Conservation (phyloP, 2,113 vertebrate species). For the Albula goreensis region DNA sequence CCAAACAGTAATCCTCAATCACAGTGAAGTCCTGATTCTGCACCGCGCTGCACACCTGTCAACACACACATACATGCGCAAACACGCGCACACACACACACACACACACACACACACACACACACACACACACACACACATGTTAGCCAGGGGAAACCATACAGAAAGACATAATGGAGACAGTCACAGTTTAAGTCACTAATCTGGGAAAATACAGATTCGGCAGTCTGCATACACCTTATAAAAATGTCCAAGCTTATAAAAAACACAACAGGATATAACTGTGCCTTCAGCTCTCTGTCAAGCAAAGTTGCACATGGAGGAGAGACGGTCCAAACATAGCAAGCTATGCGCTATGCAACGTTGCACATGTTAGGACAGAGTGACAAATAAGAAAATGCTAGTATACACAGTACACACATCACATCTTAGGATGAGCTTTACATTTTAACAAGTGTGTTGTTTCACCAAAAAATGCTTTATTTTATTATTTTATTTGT, state of each 20-base stretch:
- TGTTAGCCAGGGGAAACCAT: background rate
- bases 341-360: background rate
- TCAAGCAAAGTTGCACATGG: background rate
- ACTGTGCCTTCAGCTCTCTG: background rate
- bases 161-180: constrained; percentile 19
- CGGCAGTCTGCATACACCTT: background rate
- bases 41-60: constrained; percentile 82
- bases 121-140: background rate
- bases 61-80: background rate
- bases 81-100: background rate
- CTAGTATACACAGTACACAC: background rate
- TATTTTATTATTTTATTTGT: too few species aligned
- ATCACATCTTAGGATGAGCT: background rate
- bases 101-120: background rate
- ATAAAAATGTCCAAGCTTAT: background rate
- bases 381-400: background rate
- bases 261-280: background rate
- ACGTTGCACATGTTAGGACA: background rate
- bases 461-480: too few species aligned
- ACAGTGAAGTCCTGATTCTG: constrained; percentile 97
- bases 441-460: too few species aligned
- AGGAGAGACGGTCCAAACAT: background rate
- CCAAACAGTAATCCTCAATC: constrained; percentile 89
- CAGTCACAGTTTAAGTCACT: background rate
- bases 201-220: constrained; percentile 5